Percentiles rank a stretch among this genome's conserved stretches.
Evolutionary conservation across 2,797 vertebrate species (phyloP).

Genomic region (Taenioides sp.): DNA sequence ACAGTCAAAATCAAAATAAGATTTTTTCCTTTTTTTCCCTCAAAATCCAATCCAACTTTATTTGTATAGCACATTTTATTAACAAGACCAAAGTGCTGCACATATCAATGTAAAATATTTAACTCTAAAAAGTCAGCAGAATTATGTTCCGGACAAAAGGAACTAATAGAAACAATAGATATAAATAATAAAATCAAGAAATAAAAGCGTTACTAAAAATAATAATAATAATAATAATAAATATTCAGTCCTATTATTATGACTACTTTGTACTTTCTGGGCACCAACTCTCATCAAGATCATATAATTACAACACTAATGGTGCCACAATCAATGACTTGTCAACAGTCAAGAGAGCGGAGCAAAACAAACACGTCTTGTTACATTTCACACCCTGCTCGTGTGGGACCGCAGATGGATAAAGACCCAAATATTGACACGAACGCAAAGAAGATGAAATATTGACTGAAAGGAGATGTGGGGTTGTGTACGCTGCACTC

Average conservation of each 20-base stretch:
- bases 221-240: too few species aligned
- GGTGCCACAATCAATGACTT: slow-evolving; percentile 47
- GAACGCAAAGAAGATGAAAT: slow-evolving; percentile 47
- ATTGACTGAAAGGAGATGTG: slow-evolving; percentile 17
- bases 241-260: background rate
- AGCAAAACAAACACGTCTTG: slow-evolving; percentile 34
- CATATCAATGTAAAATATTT: too few species aligned
- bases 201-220: too few species aligned
- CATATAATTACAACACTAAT: slow-evolving; percentile 53
- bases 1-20: background rate
- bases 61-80: too few species aligned
- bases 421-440: slow-evolving; percentile 32
- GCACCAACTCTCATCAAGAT: slow-evolving; percentile 49
- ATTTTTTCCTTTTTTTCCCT: too few species aligned
- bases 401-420: slow-evolving; percentile 22
- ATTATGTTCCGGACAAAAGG: too few species aligned
- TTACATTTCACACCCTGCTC: slow-evolving; percentile 37
- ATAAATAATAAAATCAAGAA: too few species aligned
- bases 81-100: too few species aligned
- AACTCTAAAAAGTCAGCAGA: too few species aligned
- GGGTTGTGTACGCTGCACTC: slow-evolving; percentile 16
- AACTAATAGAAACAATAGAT: too few species aligned
- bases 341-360: slow-evolving; percentile 36
- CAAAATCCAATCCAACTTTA: background rate
- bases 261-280: background rate